These are phyloP conservation scores for Tor tambroides DNA, from an alignment of 2,113 vertebrate species.

Conservation along the genomic window DNA sequence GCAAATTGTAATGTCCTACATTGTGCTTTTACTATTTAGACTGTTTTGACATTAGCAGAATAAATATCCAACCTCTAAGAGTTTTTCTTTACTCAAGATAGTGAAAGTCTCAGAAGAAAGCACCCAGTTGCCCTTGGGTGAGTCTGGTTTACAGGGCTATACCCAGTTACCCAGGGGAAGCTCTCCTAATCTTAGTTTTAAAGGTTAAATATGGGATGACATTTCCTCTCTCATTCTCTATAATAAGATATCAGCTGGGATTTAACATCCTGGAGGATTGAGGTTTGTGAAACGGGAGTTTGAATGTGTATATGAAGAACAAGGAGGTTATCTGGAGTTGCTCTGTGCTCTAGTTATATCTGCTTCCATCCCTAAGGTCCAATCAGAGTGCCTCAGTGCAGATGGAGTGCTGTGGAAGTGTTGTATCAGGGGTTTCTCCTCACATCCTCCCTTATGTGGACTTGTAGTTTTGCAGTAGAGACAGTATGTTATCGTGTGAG, in stretches of 20 bases:
- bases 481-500: background rate
- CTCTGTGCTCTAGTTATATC: conserved; percentile 28
- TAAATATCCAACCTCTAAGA: background rate
- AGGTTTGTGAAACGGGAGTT: conserved; percentile 16
- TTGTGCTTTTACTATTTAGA: background rate
- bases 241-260: conserved; percentile 7
- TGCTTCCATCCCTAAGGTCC: conserved; percentile 41
- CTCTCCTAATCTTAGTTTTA: conserved; percentile 9
- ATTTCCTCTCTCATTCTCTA: background rate
- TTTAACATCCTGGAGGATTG: background rate
- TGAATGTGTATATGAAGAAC: background rate
- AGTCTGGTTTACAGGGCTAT: conserved; percentile 27
- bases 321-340: background rate
- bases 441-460: conserved; percentile 23
- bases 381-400: conserved; percentile 45
- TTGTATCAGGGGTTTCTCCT: conserved; percentile 15
- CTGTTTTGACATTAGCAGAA: background rate
- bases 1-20: too few relatives aligned
- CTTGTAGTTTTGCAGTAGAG: background rate
- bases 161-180: conserved; percentile 1
- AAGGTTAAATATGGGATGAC: conserved; percentile 49
- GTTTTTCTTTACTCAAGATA: background rate
- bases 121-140: background rate
- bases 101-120: conserved; percentile 7
- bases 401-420: conserved; percentile 43